Evolutionary conservation across 2,888 invertebrate genomes (phyloP).

Genomic region (Dorcus hopei): DNA sequence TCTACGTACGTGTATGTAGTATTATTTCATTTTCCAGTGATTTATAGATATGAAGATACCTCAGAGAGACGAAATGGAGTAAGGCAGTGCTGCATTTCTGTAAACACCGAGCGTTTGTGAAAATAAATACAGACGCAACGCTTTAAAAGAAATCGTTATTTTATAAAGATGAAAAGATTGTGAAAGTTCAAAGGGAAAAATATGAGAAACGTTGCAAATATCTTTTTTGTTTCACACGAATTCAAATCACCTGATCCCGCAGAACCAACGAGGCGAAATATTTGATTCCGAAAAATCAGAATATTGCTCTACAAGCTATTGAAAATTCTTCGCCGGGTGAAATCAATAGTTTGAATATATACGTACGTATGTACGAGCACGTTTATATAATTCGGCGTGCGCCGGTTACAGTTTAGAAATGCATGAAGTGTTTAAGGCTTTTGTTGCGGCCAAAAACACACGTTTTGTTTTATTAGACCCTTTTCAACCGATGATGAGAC

Average conservation of each 20-base stretch:
- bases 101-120: slow-evolving; percentile 1
- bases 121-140: not conserved
- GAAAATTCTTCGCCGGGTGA: not conserved
- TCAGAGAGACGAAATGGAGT: too few species aligned
- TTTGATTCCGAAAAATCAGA: slow-evolving; percentile 43
- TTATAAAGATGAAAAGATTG: slow-evolving; percentile 5
- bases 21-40: too few species aligned
- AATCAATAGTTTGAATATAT: slow-evolving; percentile 1
- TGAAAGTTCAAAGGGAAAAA: slow-evolving; percentile 31
- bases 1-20: too few species aligned
- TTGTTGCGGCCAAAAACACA: too few species aligned
- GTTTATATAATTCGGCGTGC: slow-evolving; percentile 9
- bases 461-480: too few species aligned
- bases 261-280: slow-evolving; percentile 40
- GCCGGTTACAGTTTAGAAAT: too few species aligned
- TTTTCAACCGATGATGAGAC: too few species aligned
- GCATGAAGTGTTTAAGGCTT: too few species aligned
- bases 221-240: slow-evolving; percentile 27
- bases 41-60: too few species aligned
- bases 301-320: slow-evolving; percentile 12
- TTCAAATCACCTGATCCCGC: slow-evolving; percentile 43
- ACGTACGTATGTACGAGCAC: slow-evolving; percentile 3
- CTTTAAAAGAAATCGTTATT: slow-evolving; percentile 1
- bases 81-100: not conserved
- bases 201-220: slow-evolving; percentile 5